A percentile compares a stretch with the other conserved stretches of the same genome.
Evolutionary conservation across 1,140 invertebrate species (phyloP).

Genomic region (Parasteatoda tepidariorum): DNA sequence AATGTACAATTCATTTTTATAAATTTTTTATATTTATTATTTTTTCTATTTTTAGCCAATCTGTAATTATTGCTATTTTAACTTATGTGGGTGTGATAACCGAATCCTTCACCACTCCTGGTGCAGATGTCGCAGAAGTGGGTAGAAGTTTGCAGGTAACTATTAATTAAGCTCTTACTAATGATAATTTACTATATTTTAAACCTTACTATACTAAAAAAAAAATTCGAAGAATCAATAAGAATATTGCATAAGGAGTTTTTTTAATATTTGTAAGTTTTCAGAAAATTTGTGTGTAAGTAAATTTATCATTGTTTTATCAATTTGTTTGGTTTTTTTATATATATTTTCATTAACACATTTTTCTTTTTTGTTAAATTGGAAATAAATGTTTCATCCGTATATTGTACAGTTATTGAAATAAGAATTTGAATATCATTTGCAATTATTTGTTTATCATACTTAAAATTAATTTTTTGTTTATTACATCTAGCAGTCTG

Average conservation of each 20-base stretch:
- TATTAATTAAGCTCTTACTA: background rate
- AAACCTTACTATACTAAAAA: background rate
- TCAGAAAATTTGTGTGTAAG: background rate
- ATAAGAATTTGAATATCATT: too few species aligned
- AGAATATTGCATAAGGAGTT: too few species aligned
- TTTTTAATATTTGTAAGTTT: background rate
- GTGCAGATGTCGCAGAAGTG: conserved; percentile 72
- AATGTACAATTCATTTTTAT: background rate
- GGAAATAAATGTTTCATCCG: too few species aligned
- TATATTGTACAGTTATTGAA: too few species aligned
- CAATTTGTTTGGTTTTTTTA: background rate
- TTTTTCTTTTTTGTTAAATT: too few species aligned
- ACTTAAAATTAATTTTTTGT: too few species aligned
- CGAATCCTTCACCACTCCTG: conserved; percentile 76
- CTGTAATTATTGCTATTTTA: conserved; percentile 87
- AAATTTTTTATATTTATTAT: background rate
- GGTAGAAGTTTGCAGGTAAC: conserved; percentile 81
- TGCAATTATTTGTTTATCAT: too few species aligned
- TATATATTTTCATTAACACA: background rate
- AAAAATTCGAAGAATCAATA: background rate
- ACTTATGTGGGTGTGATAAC: conserved; percentile 82
- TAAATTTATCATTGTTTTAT: background rate
- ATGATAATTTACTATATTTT: background rate
- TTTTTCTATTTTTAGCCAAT: conserved; percentile 79
- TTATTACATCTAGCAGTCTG: too few species aligned